Conservation (phyloP, 2,113 vertebrate species). For the Recurvirostra avosetta region DNA sequence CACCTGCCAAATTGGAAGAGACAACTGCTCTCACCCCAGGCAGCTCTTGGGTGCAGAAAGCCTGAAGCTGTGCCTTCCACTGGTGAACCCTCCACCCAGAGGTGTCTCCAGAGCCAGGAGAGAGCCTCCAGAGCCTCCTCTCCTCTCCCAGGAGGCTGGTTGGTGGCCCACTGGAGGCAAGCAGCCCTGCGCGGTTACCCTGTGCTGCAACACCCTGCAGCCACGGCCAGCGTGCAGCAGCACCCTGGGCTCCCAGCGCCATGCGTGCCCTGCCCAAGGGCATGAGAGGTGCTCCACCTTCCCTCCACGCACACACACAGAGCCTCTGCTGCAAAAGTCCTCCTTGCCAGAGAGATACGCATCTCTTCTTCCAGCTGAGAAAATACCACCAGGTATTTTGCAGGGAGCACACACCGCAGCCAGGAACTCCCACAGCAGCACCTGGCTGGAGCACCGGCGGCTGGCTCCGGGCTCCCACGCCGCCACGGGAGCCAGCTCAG, state of each 20-base stretch:
- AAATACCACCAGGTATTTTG: background rate
- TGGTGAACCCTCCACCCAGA: background rate
- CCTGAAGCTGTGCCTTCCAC: background rate
- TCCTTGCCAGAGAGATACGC: background rate
- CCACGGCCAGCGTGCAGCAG: background rate
- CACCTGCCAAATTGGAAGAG: background rate
- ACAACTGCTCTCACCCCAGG: background rate
- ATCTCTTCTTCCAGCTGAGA: slow-evolving; percentile 32
- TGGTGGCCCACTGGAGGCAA: fast-evolving
- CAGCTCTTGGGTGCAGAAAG: background rate
- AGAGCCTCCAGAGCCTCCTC: no score
- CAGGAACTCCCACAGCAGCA: slow-evolving; percentile 35
- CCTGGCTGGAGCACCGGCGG: background rate
- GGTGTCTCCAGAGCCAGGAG: background rate
- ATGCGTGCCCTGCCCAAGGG: background rate
- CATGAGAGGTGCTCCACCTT: background rate
- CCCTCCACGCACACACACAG: background rate
- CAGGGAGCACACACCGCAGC: background rate
- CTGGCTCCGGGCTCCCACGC: background rate
- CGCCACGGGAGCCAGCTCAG: background rate
- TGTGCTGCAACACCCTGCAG: background rate
- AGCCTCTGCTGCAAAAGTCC: background rate
- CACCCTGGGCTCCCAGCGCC: background rate
- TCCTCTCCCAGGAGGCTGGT: background rate
- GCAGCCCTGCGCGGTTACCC: background rate